Conservation (phyloP, 2,888 invertebrate species). For the Acanthosepion pharaonis region DNA sequence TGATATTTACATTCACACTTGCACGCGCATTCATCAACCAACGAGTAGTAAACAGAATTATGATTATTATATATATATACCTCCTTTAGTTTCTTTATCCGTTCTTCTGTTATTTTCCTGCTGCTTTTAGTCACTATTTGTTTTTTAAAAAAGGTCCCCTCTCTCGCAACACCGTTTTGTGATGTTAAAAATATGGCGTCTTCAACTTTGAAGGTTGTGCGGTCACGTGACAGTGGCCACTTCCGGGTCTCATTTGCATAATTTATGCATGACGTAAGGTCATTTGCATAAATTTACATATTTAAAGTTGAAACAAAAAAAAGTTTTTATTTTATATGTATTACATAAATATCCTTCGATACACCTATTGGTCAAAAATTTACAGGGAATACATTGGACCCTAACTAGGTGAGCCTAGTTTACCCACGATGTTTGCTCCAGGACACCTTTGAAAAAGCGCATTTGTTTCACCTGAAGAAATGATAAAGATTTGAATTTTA, state of each 20-base stretch:
- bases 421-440: not conserved
- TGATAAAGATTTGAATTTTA: not conserved
- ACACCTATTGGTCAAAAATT: not conserved
- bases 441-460: not conserved
- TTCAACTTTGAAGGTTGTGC: conserved; percentile 47
- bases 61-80: not conserved
- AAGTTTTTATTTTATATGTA: not conserved
- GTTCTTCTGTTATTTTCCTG: not conserved
- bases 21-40: not conserved
- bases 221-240: conserved; percentile 67
- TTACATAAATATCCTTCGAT: not conserved
- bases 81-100: conserved; percentile 23
- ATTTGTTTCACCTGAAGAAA: not conserved
- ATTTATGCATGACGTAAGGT: conserved; percentile 64
- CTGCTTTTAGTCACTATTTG: not conserved
- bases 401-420: not conserved
- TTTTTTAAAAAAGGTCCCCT: not conserved
- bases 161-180: not conserved
- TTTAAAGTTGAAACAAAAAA: not conserved
- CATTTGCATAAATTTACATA: conserved; percentile 66
- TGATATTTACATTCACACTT: not conserved
- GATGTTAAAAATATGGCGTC: conserved; percentile 44
- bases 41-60: not conserved
- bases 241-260: conserved; percentile 65
- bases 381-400: not conserved